Percentiles rank a stretch among this genome's conserved stretches.
These are phyloP conservation scores for Allophyes oxyacanthae DNA, from an alignment of 2,888 invertebrate species.

Conservation along the genomic window DNA sequence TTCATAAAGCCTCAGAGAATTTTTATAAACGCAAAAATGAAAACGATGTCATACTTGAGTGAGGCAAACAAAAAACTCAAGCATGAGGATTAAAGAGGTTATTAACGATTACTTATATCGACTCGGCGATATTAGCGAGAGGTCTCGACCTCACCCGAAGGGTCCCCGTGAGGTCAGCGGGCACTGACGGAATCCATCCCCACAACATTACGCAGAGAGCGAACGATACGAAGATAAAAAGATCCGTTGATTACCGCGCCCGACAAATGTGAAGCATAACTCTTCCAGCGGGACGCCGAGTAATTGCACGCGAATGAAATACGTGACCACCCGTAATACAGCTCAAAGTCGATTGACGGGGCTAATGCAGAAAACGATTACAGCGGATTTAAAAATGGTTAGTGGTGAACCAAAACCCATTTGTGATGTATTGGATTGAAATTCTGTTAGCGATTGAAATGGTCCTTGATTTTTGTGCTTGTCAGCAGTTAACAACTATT, in stretches of 20 bases:
- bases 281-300: slow-evolving; percentile 58
- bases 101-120: slow-evolving; percentile 46
- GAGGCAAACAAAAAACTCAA: slow-evolving; percentile 33
- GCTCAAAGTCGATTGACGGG: slow-evolving; percentile 47
- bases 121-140: slow-evolving; percentile 30
- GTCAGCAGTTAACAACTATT: slow-evolving; percentile 30
- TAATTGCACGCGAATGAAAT: slow-evolving; percentile 59
- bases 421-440: slow-evolving; percentile 56
- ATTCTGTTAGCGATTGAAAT: slow-evolving; percentile 48
- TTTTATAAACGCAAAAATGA: slow-evolving; percentile 10
- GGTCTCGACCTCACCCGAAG: slow-evolving; percentile 30
- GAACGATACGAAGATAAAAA: slow-evolving; percentile 65
- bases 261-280: slow-evolving; percentile 74
- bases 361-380: slow-evolving; percentile 53
- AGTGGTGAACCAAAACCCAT: slow-evolving; percentile 52
- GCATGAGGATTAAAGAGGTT: slow-evolving; percentile 40
- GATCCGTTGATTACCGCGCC: slow-evolving; percentile 67
- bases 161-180: slow-evolving; percentile 49
- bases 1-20: slow-evolving; percentile 1
- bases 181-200: slow-evolving; percentile 44
- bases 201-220: slow-evolving; percentile 50
- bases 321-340: slow-evolving; percentile 55
- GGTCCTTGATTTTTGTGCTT: slow-evolving; percentile 30
- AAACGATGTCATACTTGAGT: slow-evolving; percentile 31
- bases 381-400: slow-evolving; percentile 58